phyloP scores from a whole-genome alignment of 2,797 vertebrate genomes.

The Podarcis siculus region DNA sequence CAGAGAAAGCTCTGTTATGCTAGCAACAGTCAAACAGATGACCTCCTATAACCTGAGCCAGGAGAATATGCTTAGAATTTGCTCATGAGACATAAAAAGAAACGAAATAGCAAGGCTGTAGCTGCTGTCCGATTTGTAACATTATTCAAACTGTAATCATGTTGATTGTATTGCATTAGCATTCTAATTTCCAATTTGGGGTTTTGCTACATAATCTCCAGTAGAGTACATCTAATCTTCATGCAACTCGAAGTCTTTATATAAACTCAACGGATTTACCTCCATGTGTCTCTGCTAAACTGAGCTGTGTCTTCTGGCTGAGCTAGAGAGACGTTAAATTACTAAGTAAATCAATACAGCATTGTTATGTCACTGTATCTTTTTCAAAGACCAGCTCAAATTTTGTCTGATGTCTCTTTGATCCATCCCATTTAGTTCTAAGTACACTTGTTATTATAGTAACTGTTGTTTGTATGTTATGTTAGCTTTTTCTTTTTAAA shows the following conservation, averaged over 20 bases:
- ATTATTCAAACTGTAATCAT: constrained; percentile 74
- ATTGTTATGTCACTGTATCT: constrained; percentile 86
- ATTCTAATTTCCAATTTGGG: constrained; percentile 77
- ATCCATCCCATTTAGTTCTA: constrained; percentile 93
- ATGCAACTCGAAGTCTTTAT: constrained; percentile 72
- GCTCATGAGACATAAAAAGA: constrained; percentile 24
- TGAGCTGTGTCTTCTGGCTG: constrained; percentile 80
- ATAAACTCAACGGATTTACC: constrained; percentile 71
- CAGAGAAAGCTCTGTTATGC: background rate
- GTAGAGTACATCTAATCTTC: constrained; percentile 76
- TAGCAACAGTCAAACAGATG: background rate
- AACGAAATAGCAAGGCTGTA: constrained; percentile 19
- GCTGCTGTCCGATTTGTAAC: constrained; percentile 54
- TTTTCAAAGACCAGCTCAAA: constrained; percentile 88
- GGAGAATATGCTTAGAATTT: constrained; percentile 11
- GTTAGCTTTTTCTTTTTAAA: constrained; percentile 88
- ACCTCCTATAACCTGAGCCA: background rate
- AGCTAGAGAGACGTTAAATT: constrained; percentile 86
- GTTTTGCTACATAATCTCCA: constrained; percentile 76
- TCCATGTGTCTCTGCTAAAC: constrained; percentile 79
- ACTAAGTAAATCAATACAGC: constrained; percentile 89
- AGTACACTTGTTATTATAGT: constrained; percentile 96
- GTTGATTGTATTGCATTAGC: constrained; percentile 71
- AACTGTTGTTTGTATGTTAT: constrained; percentile 99
- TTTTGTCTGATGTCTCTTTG: constrained; percentile 89